Percentiles rank a stretch among this genome's conserved stretches.
These are phyloP conservation scores for Stylophora pistillata DNA, from an alignment of 64 coral and sea anemone genomes.

Conservation along the genomic window DNA sequence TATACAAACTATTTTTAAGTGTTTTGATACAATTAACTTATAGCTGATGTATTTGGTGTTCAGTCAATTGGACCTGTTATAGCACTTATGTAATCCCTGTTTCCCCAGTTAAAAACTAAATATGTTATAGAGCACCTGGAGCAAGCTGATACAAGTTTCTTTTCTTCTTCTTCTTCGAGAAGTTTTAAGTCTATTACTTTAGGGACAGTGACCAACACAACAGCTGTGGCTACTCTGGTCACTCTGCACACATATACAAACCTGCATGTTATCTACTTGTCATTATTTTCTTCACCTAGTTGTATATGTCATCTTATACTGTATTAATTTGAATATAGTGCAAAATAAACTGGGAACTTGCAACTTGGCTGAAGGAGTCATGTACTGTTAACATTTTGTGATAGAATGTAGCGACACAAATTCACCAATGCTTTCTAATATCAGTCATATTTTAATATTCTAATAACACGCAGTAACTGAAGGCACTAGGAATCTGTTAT, in stretches of 20 bases:
- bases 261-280: too few species aligned
- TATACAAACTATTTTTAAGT: slow-evolving; percentile 7
- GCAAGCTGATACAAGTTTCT: too few species aligned
- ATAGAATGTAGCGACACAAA: slow-evolving; percentile 9
- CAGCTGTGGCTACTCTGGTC: too few species aligned
- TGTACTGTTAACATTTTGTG: not conserved
- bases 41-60: not conserved
- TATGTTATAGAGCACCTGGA: too few species aligned
- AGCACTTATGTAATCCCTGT: not conserved
- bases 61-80: not conserved
- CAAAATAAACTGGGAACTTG: too few species aligned
- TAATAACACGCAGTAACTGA: not conserved
- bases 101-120: not conserved
- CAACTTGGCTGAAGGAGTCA: not conserved
- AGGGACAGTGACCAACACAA: too few species aligned
- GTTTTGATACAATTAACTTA: not conserved
- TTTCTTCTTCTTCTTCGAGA: too few species aligned
- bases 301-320: too few species aligned
- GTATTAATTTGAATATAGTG: too few species aligned
- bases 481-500: not conserved
- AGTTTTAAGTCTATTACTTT: too few species aligned
- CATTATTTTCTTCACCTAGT: too few species aligned
- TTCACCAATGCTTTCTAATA: not conserved
- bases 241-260: too few species aligned
- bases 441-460: not conserved